These are phyloP conservation scores for Anguilla megastoma DNA, from an alignment of 2,797 vertebrate genomes.

Conservation along the genomic window DNA sequence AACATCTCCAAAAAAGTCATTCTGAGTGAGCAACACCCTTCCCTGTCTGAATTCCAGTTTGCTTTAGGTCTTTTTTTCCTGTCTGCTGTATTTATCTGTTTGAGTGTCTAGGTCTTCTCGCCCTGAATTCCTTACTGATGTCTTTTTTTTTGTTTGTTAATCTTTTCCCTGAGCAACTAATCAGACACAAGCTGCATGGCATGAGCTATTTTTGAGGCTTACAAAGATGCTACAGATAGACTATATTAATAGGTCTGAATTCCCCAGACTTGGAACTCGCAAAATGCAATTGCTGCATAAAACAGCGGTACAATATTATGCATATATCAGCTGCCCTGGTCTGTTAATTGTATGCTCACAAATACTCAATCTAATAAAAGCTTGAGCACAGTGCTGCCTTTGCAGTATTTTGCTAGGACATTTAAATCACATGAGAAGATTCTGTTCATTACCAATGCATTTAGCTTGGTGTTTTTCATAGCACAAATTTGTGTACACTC, in stretches of 20 bases:
- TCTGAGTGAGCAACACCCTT: background rate
- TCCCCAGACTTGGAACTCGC: slow-evolving; percentile 10
- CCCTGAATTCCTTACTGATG: background rate
- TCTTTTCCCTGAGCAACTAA: background rate
- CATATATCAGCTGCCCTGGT: background rate
- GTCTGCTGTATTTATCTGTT: too few relatives aligned
- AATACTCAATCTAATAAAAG: background rate
- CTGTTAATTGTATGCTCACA: background rate
- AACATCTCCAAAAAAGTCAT: slow-evolving; percentile 17
- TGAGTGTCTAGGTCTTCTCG: background rate
- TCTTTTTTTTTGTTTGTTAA: background rate
- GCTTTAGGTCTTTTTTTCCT: background rate
- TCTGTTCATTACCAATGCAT: background rate
- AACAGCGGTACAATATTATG: background rate
- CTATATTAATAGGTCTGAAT: background rate
- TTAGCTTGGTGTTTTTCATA: slow-evolving; percentile 28
- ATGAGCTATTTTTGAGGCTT: slow-evolving; percentile 6
- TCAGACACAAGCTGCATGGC: background rate
- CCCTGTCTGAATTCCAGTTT: slow-evolving; percentile 12
- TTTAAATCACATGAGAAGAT: slow-evolving; percentile 9
- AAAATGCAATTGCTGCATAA: background rate
- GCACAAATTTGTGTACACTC: background rate
- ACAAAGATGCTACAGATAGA: background rate
- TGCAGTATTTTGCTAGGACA: slow-evolving; percentile 11
- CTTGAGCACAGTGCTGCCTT: slow-evolving; percentile 6